Evolutionary conservation across 2,888 invertebrate genomes (phyloP).

Genomic region (Stenurella melanura): DNA sequence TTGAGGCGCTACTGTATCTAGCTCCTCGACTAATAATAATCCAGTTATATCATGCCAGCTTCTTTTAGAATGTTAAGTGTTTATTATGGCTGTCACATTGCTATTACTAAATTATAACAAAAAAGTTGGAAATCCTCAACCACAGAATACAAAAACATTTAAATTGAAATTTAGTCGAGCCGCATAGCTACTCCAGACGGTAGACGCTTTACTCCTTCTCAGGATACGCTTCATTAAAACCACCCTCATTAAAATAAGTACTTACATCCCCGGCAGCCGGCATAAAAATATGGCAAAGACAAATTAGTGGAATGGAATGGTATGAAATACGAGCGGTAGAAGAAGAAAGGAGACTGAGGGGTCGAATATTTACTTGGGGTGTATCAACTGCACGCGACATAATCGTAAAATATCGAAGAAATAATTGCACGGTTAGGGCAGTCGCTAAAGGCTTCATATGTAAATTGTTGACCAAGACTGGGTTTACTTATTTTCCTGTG

Average conservation of each 20-base stretch:
- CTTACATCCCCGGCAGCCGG: constrained; percentile 56
- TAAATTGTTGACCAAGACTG: constrained; percentile 32
- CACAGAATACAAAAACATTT: constrained; percentile 2
- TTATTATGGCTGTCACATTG: neutral
- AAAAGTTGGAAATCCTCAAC: neutral
- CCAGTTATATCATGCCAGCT: no score
- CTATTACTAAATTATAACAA: constrained; percentile 5
- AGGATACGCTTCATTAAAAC: constrained; percentile 61
- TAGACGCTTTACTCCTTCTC: constrained; percentile 28
- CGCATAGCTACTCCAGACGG: constrained; percentile 23
- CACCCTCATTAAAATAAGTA: constrained; percentile 63
- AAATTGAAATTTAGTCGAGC: constrained; percentile 17
- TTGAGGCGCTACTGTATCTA: no score
- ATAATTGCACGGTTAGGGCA: constrained; percentile 1
- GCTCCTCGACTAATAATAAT: no score
- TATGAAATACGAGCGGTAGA: constrained; percentile 47
- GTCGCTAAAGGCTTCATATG: constrained; percentile 6
- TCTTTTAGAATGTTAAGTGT: neutral
- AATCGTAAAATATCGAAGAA: constrained; percentile 11
- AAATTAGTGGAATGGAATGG: constrained; percentile 53
- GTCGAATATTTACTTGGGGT: constrained; percentile 26
- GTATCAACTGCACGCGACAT: constrained; percentile 10
- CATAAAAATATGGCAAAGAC: constrained; percentile 56
- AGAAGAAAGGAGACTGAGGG: constrained; percentile 18
- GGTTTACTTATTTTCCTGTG: constrained; percentile 24